These are phyloP conservation scores for Diachrysia chrysitis DNA, from an alignment of 2,888 invertebrate species.

Conservation along the genomic window DNA sequence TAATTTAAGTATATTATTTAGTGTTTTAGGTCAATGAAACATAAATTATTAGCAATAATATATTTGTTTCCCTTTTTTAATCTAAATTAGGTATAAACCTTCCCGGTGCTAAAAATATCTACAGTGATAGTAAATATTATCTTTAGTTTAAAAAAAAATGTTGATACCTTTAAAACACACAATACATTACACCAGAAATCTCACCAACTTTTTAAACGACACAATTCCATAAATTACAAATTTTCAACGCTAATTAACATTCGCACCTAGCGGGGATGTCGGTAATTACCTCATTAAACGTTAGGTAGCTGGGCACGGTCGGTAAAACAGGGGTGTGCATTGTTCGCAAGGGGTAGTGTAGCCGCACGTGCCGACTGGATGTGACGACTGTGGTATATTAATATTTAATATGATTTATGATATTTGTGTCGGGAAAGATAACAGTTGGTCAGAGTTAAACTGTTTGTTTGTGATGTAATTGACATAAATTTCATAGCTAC, in stretches of 20 bases:
- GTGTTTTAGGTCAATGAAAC: no score
- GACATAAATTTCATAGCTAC: not conserved
- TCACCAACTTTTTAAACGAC: not conserved
- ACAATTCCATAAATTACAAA: not conserved
- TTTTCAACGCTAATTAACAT: constrained; percentile 5
- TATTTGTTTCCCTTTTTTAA: no score
- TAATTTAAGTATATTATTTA: no score
- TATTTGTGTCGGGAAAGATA: not conserved
- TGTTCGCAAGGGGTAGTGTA: constrained; percentile 37
- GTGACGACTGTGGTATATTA: constrained; percentile 37
- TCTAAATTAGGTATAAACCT: no score
- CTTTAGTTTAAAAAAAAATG: no score
- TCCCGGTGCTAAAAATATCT: no score
- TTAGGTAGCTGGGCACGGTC: constrained; percentile 32
- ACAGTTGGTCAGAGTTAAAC: not conserved
- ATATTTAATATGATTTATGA: constrained; percentile 48
- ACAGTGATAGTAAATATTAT: no score
- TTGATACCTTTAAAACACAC: not conserved
- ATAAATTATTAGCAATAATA: no score
- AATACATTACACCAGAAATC: not conserved
- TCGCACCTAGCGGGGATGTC: constrained; percentile 29
- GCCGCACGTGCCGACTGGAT: constrained; percentile 46
- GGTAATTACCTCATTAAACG: constrained; percentile 56
- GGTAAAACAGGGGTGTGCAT: constrained; percentile 31
- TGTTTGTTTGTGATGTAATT: not conserved